These are phyloP conservation scores for Heliconius congener DNA, from an alignment of 1,140 invertebrate genomes.

Conservation along the genomic window DNA sequence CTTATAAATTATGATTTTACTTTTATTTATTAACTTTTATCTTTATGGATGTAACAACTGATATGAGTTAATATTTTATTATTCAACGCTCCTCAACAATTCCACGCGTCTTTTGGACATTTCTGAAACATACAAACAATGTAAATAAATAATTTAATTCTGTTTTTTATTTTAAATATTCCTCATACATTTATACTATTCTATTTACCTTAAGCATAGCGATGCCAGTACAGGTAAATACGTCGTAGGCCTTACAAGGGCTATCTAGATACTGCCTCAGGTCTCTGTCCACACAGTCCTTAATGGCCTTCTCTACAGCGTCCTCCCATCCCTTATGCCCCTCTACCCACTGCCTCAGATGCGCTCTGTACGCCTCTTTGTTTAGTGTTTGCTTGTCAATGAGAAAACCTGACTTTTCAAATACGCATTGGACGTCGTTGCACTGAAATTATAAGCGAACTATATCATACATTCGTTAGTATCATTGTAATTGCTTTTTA, in stretches of 20 bases:
- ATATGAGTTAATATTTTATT: not conserved
- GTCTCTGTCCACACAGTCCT: conserved; percentile 66
- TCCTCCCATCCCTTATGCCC: conserved; percentile 58
- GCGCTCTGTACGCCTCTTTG: conserved; percentile 62
- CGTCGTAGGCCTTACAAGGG: conserved; percentile 71
- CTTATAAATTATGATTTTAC: too few species aligned
- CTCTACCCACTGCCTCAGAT: conserved; percentile 61
- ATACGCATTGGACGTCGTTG: conserved; percentile 70
- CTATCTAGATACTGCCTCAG: conserved; percentile 65
- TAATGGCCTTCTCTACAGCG: conserved; percentile 63
- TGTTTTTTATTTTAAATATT: not conserved
- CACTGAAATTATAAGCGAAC: conserved; percentile 51
- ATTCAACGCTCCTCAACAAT: conserved; percentile 44
- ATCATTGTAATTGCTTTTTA: not conserved
- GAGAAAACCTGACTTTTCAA: conserved; percentile 72
- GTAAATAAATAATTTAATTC: not conserved
- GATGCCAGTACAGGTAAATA: conserved; percentile 73
- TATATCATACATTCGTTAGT: not conserved
- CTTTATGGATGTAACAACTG: too few species aligned
- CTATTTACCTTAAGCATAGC: conserved; percentile 67
- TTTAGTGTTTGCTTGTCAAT: conserved; percentile 61
- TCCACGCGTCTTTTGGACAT: conserved; percentile 65
- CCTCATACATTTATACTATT: not conserved
- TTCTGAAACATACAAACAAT: conserved; percentile 58
- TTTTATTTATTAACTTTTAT: too few species aligned